A percentile compares a stretch with the other conserved stretches of the same genome.
phyloP scores from a whole-genome alignment of 1,140 invertebrate genomes.

The Bombus pyrosoma region DNA sequence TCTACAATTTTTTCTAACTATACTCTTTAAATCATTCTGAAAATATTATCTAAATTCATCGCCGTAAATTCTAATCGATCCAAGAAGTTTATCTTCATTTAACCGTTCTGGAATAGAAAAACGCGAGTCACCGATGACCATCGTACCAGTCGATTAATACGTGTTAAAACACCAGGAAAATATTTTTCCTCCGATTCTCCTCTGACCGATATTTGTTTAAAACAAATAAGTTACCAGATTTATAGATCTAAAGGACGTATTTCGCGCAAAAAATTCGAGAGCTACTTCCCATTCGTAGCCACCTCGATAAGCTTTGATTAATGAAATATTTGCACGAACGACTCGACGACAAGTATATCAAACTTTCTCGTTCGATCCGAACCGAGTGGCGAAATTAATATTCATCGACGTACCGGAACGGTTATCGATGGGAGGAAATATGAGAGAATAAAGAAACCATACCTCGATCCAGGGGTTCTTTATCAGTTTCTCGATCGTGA shows the following conservation, averaged over 20 bases:
- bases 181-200: too few relatives aligned
- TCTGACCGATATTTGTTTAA: too few relatives aligned
- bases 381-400: constrained; percentile 15
- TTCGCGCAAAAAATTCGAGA: not conserved
- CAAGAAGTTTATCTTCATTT: too few relatives aligned
- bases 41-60: too few relatives aligned
- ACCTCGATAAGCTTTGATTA: not conserved
- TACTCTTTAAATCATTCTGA: too few relatives aligned
- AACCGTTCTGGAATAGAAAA: too few relatives aligned
- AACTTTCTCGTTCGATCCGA: constrained; percentile 10
- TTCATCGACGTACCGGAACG: not conserved
- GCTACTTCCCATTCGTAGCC: not conserved
- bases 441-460: not conserved
- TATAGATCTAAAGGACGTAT: not conserved
- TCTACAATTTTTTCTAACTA: too few relatives aligned
- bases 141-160: too few relatives aligned
- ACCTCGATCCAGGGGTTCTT: constrained; percentile 4
- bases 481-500: not conserved
- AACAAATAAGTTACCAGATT: too few relatives aligned
- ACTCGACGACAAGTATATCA: not conserved
- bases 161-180: too few relatives aligned
- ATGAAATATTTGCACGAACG: constrained; percentile 3
- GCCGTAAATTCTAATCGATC: too few relatives aligned
- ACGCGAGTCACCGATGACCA: too few relatives aligned
- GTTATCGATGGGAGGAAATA: not conserved